Base-by-base conservation (phyloP, 2,113 vertebrate species). In the Lanius collurio region DNA sequence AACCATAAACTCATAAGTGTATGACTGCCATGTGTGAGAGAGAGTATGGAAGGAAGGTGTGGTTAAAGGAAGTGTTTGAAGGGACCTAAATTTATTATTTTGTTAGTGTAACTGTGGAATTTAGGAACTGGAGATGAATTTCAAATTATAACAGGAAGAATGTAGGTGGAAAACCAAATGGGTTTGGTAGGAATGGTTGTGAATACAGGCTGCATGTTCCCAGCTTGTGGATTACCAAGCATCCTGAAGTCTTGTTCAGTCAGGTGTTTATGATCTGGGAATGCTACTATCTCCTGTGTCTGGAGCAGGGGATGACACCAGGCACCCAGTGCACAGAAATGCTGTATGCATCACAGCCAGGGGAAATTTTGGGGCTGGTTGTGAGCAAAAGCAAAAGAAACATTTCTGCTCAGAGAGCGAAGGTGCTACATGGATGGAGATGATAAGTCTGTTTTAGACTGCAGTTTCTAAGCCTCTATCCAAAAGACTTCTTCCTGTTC, bases 121-220 rank as follows among this genome's bases (percentile, higher is more conserved):
- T 47, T 63, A 78, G 44, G 31, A 77, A 63, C 30, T 23, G 47
- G 60, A 60, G 64, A 37, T 68, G 74, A 81, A 80, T 57, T 60
- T 68, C 65, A 84, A 57, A 78, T 75, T 56, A 11, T 56, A 87
- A 55, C 15, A 3, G 7, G 74, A 83, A 65, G 56, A 57, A 60
- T 41, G 73, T 68, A 87, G 69, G 64, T 92, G 64, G 83, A 70
- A 93, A 86, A 88, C 7, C 37, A 75, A 86, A 83, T 17, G 31
- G 35, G 4, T 89, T 88, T 69, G 71, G 67, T 86, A 52, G 55
- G 63, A 77, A 47, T 75, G 19, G 42, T 42, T 70, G 55, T 64
- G 60, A 74, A 42, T 63, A 46, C 15, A 63, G 15, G 35, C 47
- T 67, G 13, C 11, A 0, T 60, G 31, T 63, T 82, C 3, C 15